Percentiles rank a stretch among this genome's conserved stretches.
Evolutionary conservation across 92 coral and sea anemone species (phyloP).

Genomic region (Porites lobata): DNA sequence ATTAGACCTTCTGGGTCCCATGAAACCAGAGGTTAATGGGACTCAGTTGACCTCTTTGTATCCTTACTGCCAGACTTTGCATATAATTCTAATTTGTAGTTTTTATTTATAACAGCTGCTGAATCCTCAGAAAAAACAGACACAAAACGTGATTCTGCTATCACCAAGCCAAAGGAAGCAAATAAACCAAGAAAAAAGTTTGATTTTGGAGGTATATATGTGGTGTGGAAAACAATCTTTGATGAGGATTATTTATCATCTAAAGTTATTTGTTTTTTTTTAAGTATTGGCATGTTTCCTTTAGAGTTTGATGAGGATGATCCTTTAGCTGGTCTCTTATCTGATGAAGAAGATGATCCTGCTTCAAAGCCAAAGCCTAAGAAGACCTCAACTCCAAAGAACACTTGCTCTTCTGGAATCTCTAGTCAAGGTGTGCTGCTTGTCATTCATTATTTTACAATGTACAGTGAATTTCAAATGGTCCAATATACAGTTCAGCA

Average conservation of each 20-base stretch:
- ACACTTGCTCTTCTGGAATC: slow-evolving; percentile 6
- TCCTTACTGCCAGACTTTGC: too few species aligned
- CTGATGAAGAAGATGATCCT: slow-evolving; percentile 74
- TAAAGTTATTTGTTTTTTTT: not conserved
- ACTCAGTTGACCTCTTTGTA: too few species aligned
- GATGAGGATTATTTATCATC: too few species aligned
- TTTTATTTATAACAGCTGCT: not conserved
- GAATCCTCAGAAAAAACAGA: slow-evolving; percentile 15
- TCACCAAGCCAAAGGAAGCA: slow-evolving; percentile 13
- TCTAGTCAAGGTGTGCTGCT: slow-evolving; percentile 26
- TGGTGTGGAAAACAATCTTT: not conserved
- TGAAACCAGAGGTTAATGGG: too few species aligned
- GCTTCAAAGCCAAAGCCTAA: slow-evolving; percentile 66
- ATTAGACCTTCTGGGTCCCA: too few species aligned
- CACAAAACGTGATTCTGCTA: not conserved
- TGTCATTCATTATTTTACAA: not conserved
- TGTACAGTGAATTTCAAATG: not conserved
- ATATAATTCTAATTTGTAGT: not conserved
- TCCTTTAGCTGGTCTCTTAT: slow-evolving; percentile 91
- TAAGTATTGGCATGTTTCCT: not conserved
- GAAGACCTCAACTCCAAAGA: slow-evolving; percentile 35
- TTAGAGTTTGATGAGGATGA: slow-evolving; percentile 94
- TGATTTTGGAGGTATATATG: slow-evolving; percentile 58
- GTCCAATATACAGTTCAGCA: too few species aligned
- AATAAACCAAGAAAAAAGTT: slow-evolving; percentile 73